A percentile compares a stretch with the other conserved stretches of the same genome.
Conservation (phyloP, 2,888 invertebrate species). For the Tanytarsus gracilentus region DNA sequence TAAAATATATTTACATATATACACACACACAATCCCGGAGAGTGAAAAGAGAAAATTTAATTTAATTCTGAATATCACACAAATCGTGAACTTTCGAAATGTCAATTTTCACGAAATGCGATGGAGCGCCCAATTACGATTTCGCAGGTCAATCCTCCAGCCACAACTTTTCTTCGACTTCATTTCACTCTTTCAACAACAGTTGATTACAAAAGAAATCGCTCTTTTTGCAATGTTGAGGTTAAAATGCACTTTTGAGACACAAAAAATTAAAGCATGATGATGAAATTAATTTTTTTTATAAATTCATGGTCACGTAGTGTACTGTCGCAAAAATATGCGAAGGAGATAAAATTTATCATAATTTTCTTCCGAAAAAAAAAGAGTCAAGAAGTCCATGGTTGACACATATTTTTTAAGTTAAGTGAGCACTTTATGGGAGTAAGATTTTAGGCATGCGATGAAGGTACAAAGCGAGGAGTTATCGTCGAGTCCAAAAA, state of each 20-base stretch:
- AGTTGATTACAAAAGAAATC: background rate
- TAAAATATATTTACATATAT: no score
- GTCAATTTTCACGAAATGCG: conserved; percentile 19
- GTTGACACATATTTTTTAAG: conserved; percentile 16
- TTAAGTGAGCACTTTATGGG: no score
- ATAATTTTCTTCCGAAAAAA: background rate
- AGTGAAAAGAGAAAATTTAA: conserved; percentile 18
- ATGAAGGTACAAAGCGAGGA: background rate
- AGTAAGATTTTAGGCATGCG: no score
- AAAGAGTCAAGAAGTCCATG: background rate
- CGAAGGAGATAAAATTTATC: background rate
- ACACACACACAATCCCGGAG: no score
- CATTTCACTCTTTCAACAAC: background rate
- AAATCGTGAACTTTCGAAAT: conserved; percentile 24
- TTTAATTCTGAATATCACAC: background rate
- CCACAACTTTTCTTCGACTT: background rate
- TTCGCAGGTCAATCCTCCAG: conserved; percentile 7
- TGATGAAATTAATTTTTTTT: no score
- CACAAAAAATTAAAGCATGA: no score
- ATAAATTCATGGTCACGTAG: background rate
- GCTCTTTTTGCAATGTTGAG: background rate
- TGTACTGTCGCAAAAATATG: background rate
- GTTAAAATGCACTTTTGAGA: no score
- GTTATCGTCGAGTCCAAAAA: background rate
- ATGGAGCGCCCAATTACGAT: conserved; percentile 3